phyloP scores from a whole-genome alignment of 2,797 vertebrate species.

The Hozukius guyotensis region DNA sequence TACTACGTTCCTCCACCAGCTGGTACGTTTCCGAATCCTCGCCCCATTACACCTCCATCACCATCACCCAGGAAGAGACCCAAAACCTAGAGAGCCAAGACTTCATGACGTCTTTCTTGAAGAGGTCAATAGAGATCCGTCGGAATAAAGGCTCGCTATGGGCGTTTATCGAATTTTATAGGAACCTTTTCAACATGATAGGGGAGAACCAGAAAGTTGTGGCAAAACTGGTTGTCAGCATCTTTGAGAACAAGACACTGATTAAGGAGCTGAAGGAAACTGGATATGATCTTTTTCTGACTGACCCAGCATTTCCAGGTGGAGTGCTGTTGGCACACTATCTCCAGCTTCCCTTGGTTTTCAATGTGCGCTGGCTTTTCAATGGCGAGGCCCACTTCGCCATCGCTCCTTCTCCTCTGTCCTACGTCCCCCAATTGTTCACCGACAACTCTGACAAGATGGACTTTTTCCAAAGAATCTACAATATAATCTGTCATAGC shows the following conservation, averaged over 20 bases:
- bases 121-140: conserved; percentile 49
- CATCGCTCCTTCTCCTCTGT: conserved; percentile 71
- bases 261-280: conserved; percentile 51
- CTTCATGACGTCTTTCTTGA: conserved; percentile 47
- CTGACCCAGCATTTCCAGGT: conserved; percentile 62
- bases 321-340: conserved; percentile 59
- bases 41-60: conserved; percentile 64
- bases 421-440: conserved; percentile 60
- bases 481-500: conserved; percentile 42
- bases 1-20: conserved; percentile 66
- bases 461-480: conserved; percentile 62
- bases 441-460: conserved; percentile 54
- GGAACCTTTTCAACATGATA: conserved; percentile 37
- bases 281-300: conserved; percentile 63
- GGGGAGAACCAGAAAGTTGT: conserved; percentile 14
- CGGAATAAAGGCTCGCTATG: conserved; percentile 9
- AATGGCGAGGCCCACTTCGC: conserved; percentile 63
- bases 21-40: conserved; percentile 65
- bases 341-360: conserved; percentile 70
- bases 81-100: conserved; percentile 55
- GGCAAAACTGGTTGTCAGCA: conserved; percentile 28
- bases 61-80: conserved; percentile 33
- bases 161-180: conserved; percentile 46
- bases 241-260: conserved; percentile 65
- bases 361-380: conserved; percentile 61